These are phyloP conservation scores for Ferdinandea cuprea DNA, from an alignment of 2,888 invertebrate species.

Conservation along the genomic window DNA sequence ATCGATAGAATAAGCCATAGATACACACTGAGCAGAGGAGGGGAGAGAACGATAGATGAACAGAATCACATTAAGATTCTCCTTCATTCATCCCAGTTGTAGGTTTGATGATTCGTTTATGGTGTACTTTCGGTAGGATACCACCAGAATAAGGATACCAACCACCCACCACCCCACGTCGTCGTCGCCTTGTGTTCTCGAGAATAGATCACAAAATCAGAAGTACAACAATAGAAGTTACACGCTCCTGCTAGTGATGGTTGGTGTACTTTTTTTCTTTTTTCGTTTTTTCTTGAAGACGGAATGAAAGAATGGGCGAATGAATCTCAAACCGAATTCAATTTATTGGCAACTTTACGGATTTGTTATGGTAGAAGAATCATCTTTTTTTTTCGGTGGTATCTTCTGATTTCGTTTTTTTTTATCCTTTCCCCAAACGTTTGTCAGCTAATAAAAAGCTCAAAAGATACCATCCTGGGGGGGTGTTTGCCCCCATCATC, in stretches of 20 bases:
- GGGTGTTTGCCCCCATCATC: constrained; percentile 28
- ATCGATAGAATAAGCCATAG: constrained; percentile 44
- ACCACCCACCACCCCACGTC: constrained; percentile 5
- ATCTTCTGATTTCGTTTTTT: constrained; percentile 51
- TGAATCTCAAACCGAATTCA: constrained; percentile 68
- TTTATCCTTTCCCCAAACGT: constrained; percentile 53
- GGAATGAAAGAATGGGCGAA: constrained; percentile 23
- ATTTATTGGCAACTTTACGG: constrained; percentile 75
- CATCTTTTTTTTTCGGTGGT: constrained; percentile 17
- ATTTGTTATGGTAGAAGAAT: constrained; percentile 69
- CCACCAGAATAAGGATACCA: too few relatives aligned
- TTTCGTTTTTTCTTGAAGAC: neutral
- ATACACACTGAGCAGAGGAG: neutral
- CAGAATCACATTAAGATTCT: constrained; percentile 65
- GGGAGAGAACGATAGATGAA: constrained; percentile 17
- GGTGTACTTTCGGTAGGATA: constrained; percentile 40
- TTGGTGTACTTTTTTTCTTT: constrained; percentile 12
- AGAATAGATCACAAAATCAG: constrained; percentile 61
- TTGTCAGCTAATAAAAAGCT: constrained; percentile 75
- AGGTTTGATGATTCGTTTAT: constrained; percentile 61
- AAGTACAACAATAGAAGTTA: constrained; percentile 57
- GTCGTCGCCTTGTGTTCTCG: constrained; percentile 40
- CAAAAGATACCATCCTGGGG: constrained; percentile 61
- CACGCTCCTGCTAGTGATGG: constrained; percentile 24
- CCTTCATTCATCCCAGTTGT: constrained; percentile 40